Base-by-base conservation (phyloP, 2,888 invertebrate species). In the Blomia tropicalis region DNA sequence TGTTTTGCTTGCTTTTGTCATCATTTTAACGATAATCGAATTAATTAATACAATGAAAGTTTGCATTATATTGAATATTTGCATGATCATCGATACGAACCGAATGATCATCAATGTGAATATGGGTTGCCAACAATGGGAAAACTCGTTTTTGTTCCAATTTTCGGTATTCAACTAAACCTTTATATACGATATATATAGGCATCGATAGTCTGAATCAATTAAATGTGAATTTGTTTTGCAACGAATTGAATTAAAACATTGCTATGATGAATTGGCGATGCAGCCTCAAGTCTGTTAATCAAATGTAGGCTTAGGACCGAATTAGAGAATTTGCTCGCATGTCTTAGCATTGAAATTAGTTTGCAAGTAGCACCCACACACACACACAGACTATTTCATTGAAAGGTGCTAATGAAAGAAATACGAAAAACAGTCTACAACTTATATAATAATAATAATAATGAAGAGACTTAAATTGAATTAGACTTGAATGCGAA, bases 381-480 rank as follows among this genome's bases (percentile, higher is more conserved):
- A 41, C 14, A 17, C 41, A n/a, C 41, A 17, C n/a, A n/a, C 14
- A 41, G n/a, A 41, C 14, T n/a, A 41, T 41, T 41, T 14, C 14
- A 17, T 14, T 17, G n/a, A 41, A 47, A 47, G 51, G 51, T 47
- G 51, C 51, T 47, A 47, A 47, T 47, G 51, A 47, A n/a, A 47
- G 22, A n/a, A 47, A 41, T 41, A 41, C 7, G 51, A 47, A 47
- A 19, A 47, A 47, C 22, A 11, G 51, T n/a, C 27, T 47, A n/a
- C 51, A 47, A 47, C n/a, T n/a, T n/a, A n/a, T n/a, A n/a, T n/a
- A n/a, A n/a, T n/a, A n/a, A n/a, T n/a, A n/a, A n/a, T n/a, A n/a
- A n/a, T n/a, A 47, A 19, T 25, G 23, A 14, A 27, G 22, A 47
- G 22, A 47, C 7, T 47, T 47, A 47, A 47, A 47, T 47, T 47